Evolutionary conservation across 2,797 vertebrate genomes (phyloP), one percentile per base, ranked within the genome.

Genomic region (Lacerta bilineata): DNA sequence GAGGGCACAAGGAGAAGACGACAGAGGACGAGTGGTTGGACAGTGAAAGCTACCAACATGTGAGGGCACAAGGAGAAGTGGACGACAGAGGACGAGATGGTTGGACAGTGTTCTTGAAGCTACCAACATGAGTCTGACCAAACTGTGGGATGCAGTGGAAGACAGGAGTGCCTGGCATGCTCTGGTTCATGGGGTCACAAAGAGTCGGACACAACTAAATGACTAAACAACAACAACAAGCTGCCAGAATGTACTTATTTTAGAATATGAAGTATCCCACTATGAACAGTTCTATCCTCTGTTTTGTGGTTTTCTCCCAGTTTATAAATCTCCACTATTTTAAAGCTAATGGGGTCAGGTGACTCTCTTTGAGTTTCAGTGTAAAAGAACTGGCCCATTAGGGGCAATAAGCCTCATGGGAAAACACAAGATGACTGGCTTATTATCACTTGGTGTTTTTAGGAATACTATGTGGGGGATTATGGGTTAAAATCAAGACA

Each of bases 361-460:
- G 75, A 15, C 55, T 81, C 43, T 82, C 66, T 36, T 33, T 20
- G 66, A 50, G 89, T 89, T 91, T 85, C 76, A 90, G 83, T 86
- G 80, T 80, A 91, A 46, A 81, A 92, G 93, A 86, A 93, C 29
- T 87, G 93, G 61, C 15, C 78, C 77, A 23, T 90, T 89, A 93
- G 36, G 20, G 88, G 8, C 55, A 93, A 91, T 33, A 80, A 84
- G 83, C 89, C 41, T 46, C 13, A 66, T 10, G 33, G 68, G 69
- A 91, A 2, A 88, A 0, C 13, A 88, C 18, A 71, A 78, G 74
- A 33, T 84, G 69, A 91, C 43, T 50, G 20, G 69, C 80, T 80
- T 23, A 83, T 74, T 46, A 69, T 64, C 41, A 39, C 76, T 88
- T 55, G 50, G 13, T 66, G 39, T 43, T 84, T 36, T 27, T 82